Conservation (phyloP, 2,113 vertebrate species). For the Potamarius usumacintae region DNA sequence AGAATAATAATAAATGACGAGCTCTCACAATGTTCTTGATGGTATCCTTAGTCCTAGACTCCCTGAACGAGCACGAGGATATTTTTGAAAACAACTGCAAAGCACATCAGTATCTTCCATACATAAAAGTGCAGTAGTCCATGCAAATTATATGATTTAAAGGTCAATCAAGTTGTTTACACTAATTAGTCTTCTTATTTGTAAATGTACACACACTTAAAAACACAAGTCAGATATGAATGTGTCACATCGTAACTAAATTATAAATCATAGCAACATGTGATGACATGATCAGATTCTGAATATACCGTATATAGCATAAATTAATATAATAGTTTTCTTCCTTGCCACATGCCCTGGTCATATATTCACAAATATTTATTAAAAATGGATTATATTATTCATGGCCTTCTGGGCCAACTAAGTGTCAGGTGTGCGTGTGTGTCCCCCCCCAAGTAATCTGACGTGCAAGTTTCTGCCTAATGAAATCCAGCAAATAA, state of each 20-base stretch:
- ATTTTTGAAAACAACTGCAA: background rate
- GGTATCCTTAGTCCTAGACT: background rate
- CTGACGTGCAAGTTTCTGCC: background rate
- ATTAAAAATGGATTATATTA: background rate
- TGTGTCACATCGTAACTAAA: background rate
- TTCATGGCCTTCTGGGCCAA: background rate
- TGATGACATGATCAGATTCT: background rate
- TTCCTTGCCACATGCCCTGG: background rate
- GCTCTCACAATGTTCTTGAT: background rate
- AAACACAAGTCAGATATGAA: too few species aligned
- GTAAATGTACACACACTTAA: too few species aligned
- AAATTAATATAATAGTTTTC: background rate
- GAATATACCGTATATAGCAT: background rate
- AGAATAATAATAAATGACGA: background rate
- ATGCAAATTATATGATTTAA: background rate
- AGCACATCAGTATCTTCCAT: background rate
- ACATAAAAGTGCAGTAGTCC: background rate
- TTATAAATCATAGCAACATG: background rate
- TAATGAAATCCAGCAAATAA: background rate
- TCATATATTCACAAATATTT: background rate
- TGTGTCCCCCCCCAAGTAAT: background rate
- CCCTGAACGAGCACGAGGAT: background rate
- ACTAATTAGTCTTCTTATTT: too few species aligned
- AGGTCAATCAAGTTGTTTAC: too few species aligned
- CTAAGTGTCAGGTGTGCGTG: background rate